These are phyloP conservation scores for Andrena bucephala DNA, from an alignment of 2,888 invertebrate genomes.

Conservation along the genomic window DNA sequence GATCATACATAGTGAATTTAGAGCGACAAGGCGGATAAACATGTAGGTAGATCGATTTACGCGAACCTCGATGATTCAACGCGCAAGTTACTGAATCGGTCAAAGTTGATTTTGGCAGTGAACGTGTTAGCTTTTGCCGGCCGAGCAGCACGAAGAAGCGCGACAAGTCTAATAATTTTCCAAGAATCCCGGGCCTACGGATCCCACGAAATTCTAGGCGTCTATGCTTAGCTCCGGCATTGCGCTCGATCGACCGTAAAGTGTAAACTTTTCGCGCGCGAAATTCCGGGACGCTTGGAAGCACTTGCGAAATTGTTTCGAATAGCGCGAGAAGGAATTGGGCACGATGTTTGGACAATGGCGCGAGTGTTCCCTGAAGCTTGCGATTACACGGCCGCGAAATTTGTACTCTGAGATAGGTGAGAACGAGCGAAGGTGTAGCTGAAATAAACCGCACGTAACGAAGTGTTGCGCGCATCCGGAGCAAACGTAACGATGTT, in stretches of 20 bases:
- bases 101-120: too few species aligned
- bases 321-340: background rate
- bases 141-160: constrained; percentile 2
- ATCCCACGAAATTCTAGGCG: background rate
- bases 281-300: background rate
- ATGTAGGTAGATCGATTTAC: too few species aligned
- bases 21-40: too few species aligned
- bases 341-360: constrained; percentile 13
- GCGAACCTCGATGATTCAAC: too few species aligned
- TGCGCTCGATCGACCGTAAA: background rate
- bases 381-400: background rate
- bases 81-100: too few species aligned
- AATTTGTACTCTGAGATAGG: constrained; percentile 12
- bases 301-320: constrained; percentile 17
- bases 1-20: too few species aligned
- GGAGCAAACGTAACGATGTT: constrained; percentile 14
- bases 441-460: constrained; percentile 27
- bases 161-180: background rate
- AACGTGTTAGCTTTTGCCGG: constrained; percentile 17
- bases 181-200: background rate
- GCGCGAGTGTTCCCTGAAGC: constrained; percentile 14
- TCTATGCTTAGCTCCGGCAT: background rate
- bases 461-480: constrained; percentile 26
- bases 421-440: constrained; percentile 16
- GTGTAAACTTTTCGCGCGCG: constrained; percentile 3